Evolutionary conservation across 2,113 vertebrate species (phyloP).

Genomic region (Condylura cristata): DNA sequence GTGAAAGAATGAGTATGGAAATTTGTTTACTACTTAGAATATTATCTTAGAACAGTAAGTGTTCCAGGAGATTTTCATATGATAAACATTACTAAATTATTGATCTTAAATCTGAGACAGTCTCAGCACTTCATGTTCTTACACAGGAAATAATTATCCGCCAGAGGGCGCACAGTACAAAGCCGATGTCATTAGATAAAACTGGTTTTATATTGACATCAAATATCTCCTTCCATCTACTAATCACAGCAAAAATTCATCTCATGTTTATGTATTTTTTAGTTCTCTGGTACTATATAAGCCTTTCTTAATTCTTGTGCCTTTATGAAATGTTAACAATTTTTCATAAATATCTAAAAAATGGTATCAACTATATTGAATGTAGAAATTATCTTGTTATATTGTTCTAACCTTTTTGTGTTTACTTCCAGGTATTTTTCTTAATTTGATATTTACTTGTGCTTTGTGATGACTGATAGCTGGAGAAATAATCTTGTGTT

Average conservation of each 20-base stretch:
- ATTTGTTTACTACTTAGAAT: not conserved
- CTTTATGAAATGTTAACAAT: slow-evolving; percentile 26
- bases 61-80: slow-evolving; percentile 8
- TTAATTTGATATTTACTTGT: slow-evolving; percentile 24
- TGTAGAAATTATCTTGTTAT: slow-evolving; percentile 34
- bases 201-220: not conserved
- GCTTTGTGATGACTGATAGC: not conserved
- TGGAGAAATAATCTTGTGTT: slow-evolving; percentile 38
- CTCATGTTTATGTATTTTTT: slow-evolving; percentile 32
- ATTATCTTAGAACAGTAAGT: not conserved
- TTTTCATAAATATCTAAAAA: slow-evolving; percentile 8
- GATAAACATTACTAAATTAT: not conserved
- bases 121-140: not conserved
- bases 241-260: not conserved
- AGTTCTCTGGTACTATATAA: not conserved
- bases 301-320: not conserved
- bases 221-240: not conserved
- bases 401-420: not conserved
- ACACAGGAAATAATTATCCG: slow-evolving; percentile 32
- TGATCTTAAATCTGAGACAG: not conserved
- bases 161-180: slow-evolving; percentile 26
- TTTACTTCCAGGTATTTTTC: not conserved
- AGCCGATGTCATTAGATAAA: not conserved
- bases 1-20: slow-evolving; percentile 22
- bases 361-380: slow-evolving; percentile 3